phyloP scores from a whole-genome alignment of 2,113 vertebrate species.

The Austrofundulus limnaeus region DNA sequence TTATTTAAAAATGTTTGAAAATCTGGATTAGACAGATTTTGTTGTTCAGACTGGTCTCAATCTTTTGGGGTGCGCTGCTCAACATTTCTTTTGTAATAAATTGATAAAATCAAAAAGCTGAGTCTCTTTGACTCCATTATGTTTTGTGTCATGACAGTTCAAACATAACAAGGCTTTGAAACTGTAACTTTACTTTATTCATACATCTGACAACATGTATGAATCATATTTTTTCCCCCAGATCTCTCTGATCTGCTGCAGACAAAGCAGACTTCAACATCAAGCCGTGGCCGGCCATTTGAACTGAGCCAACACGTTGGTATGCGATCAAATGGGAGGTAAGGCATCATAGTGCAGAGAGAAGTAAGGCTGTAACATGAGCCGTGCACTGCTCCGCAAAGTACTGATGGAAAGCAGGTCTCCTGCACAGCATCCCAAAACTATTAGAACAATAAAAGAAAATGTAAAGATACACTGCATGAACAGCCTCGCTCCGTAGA shows the following conservation, averaged over 20 bases:
- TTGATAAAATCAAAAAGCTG: too few species aligned
- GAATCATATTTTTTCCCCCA: too few species aligned
- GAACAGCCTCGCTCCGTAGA: conserved; percentile 4
- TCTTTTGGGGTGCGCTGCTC: too few species aligned
- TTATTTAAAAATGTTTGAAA: too few species aligned
- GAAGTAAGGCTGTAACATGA: conserved; percentile 45
- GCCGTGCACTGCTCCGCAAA: conserved; percentile 10
- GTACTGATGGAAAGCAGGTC: neutral
- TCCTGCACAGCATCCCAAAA: conserved; percentile 1
- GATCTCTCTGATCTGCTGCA: neutral
- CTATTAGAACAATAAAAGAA: conserved; percentile 10
- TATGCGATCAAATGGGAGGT: conserved; percentile 51
- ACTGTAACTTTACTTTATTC: neutral
- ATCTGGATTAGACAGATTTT: too few species aligned
- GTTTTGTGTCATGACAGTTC: too few species aligned
- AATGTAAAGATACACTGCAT: conserved; percentile 22
- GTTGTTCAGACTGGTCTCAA: too few species aligned
- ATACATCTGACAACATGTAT: too few species aligned
- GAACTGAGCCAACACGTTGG: neutral
- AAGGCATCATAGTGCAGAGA: conserved; percentile 38
- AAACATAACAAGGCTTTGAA: neutral
- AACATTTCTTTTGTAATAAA: too few species aligned
- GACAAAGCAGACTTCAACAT: neutral
- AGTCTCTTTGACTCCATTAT: too few species aligned
- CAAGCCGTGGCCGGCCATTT: too few species aligned